Conservation (phyloP, 2,888 invertebrate genomes). For the Argyra leucocephala region DNA sequence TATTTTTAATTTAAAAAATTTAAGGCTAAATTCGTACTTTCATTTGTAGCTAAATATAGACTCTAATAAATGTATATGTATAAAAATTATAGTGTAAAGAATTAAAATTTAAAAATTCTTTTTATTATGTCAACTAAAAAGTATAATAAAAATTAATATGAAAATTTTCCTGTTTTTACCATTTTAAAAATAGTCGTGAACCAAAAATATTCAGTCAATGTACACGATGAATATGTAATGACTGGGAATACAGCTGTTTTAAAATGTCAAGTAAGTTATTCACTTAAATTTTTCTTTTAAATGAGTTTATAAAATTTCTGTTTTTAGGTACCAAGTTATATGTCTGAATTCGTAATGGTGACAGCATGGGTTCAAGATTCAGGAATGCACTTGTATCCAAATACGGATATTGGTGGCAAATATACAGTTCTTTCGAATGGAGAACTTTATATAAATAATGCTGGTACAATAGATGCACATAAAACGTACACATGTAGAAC, state of each 20-base stretch:
- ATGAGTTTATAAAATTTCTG: slow-evolving; percentile 2
- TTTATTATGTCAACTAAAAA: no score
- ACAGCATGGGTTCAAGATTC: slow-evolving; percentile 86
- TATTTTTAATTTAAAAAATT: no score
- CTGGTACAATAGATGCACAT: slow-evolving; percentile 67
- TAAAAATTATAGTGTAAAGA: no score
- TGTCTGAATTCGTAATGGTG: slow-evolving; percentile 75
- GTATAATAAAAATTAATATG: no score
- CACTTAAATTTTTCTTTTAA: no score
- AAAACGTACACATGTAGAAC: slow-evolving; percentile 74
- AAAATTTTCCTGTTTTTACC: no score
- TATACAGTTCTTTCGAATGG: slow-evolving; percentile 72
- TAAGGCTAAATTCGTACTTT: no score
- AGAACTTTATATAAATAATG: slow-evolving; percentile 72
- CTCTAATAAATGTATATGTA: no score
- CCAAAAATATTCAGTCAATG: slow-evolving; percentile 79
- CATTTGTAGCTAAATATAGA: no score
- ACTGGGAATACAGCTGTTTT: slow-evolving; percentile 83
- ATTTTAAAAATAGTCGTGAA: slow-evolving; percentile 57
- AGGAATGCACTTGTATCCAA: slow-evolving; percentile 67
- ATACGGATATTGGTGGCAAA: slow-evolving; percentile 64
- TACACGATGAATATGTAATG: slow-evolving; percentile 85
- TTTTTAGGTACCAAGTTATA: slow-evolving; percentile 65
- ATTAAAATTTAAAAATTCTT: no score
- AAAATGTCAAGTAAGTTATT: slow-evolving; percentile 58